phyloP scores from a whole-genome alignment of 1,140 invertebrate species.

The Glossosoma conforme region DNA sequence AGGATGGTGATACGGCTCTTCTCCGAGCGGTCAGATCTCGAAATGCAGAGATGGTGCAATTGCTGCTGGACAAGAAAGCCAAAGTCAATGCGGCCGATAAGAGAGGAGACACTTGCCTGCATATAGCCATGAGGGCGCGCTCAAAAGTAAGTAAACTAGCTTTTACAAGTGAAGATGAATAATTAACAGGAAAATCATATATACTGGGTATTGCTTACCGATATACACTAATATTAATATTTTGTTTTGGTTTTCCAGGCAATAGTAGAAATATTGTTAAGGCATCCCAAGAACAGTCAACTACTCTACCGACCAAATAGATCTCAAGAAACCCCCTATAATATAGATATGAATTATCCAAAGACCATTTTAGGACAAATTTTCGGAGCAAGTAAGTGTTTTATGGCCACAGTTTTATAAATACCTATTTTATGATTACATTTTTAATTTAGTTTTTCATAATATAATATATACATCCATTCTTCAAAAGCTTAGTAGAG shows the following conservation, averaged over 20 bases:
- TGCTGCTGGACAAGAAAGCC: constrained; percentile 89
- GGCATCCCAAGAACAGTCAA: constrained; percentile 95
- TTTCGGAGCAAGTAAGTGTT: constrained; percentile 79
- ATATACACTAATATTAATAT: neutral
- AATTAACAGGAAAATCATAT: neutral
- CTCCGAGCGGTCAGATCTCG: constrained; percentile 86
- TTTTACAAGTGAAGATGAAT: neutral
- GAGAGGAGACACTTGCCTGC: constrained; percentile 93
- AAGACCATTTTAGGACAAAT: constrained; percentile 94
- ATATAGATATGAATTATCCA: constrained; percentile 91
- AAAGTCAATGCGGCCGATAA: constrained; percentile 93
- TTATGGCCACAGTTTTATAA: neutral
- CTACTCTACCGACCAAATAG: constrained; percentile 93
- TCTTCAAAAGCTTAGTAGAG: too few species aligned
- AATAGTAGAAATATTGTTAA: constrained; percentile 90
- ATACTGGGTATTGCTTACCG: neutral
- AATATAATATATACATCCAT: too few species aligned
- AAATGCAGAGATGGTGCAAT: constrained; percentile 87
- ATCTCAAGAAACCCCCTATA: constrained; percentile 94
- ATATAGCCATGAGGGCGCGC: constrained; percentile 92
- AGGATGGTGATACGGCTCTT: constrained; percentile 92
- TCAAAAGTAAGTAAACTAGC: constrained; percentile 58
- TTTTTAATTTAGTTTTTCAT: too few species aligned
- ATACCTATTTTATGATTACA: neutral
- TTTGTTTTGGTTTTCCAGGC: constrained; percentile 38